Evolutionary conservation across 2,888 invertebrate species (phyloP), one percentile per base, ranked within the genome.

Genomic region (Marronus borbonicus): DNA sequence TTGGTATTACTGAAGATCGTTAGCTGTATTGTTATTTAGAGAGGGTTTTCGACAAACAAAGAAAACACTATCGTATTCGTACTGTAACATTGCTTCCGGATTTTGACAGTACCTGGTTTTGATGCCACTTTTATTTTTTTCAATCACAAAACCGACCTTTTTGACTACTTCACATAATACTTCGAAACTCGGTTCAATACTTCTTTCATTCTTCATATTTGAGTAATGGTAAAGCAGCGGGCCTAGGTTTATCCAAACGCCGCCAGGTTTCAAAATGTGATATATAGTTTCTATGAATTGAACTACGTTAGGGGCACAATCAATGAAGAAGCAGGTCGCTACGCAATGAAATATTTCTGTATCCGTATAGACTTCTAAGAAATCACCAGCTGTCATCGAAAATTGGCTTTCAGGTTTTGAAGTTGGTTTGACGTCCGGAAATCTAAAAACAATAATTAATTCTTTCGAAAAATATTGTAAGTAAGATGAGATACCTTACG

Each of bases 371-470:
- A 97, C 96, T 90, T 98, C 97, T 17, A 98, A 90, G 86, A 99
- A 99, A 88, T 99, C 98, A 0, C 99, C 99, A 14, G 98, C 99
- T 0, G 96, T 95, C 95, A 99, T 99, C 3, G 97, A 96, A 89
- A 99, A 97, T 86, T 93, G 90, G 4, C 90, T 91, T 2, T 92
- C 91, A 0, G 92, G 91, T 4, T 93, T 88, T 78, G 92, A 92
- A 65, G 92, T 91, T 0, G 97, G 97, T 83, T 94, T 93, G 2
- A 96, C 93, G 87, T 99, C 99, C 0, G 98, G 99, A 89, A 99
- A 97, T 39, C 90, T 90, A 12, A 20, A 81, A 82, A 55, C 4
- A 36, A 36, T 3, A 17, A 62, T 76, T 69, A 68, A 65, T 36
- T n/a, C 14, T 62, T 68, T 68, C 12, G n/a, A 49, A 68, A 44